Evolutionary conservation across 1,140 invertebrate species (phyloP), one percentile per base, ranked within the genome.

Genomic region (Sycobia sp.): DNA sequence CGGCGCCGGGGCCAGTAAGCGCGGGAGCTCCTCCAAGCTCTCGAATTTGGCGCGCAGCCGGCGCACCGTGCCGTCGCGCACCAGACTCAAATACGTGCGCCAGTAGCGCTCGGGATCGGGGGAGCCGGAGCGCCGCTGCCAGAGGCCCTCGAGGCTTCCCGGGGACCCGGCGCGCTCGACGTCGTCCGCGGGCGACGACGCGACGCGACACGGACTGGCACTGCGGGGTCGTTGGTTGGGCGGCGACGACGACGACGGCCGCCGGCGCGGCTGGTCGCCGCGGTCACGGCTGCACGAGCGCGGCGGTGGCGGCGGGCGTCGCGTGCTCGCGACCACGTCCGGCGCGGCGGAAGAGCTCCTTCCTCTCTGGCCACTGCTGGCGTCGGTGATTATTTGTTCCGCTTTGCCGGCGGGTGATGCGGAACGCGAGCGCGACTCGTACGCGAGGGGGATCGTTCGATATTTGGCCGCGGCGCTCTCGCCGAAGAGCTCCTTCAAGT

Each of bases 401-500:
- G 46, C 55, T 58, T 59, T 54, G n/a, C 3, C 2, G 16, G 18
- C 3, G 8, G 73, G 71, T 8, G 77, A 76, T 22, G 54, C 68
- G 18, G 74, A 76, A 38, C 74, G 75, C 44, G 74, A 68, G 43
- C 71, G 71, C 59, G 36, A 65, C 14, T 29, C 51, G 60, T 65
- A 58, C 11, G 5, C 29, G 5, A 62, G 29, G 20, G 69, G 65
- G 20, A 67, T n/a, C 7, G 65, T 68, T 7, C 58, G 36, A 46
- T 71, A 79, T 23, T 62, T 72, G 3, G 76, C 73, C 0, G 71
- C 71, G 0, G 86, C 83, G 13, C 81, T 83, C 75, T 93, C 91
- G 0, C 91, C 91, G 69, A 90, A 92, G 0, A 92, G 73, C 49
- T 92, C 91, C 71, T 91, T 91, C 38, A 93, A 73, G 76, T 91